A percentile compares a stretch with the other conserved stretches of the same genome.
Evolutionary conservation across 2,113 vertebrate genomes (phyloP).

Genomic region (Sceloporus undulatus): DNA sequence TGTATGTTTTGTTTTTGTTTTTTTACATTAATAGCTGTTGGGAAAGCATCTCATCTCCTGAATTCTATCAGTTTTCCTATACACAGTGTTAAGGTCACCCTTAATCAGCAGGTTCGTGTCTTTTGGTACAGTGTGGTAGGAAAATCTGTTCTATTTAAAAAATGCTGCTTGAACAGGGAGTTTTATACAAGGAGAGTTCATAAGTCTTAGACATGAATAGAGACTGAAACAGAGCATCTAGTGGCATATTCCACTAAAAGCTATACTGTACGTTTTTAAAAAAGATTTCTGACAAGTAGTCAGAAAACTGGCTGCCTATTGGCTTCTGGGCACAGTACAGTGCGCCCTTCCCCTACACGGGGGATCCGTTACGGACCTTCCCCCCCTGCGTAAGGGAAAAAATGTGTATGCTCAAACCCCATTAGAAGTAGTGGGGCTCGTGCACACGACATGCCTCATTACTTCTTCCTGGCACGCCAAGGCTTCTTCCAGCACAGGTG

Average conservation of each 20-base stretch:
- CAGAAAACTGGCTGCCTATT: too few relatives aligned
- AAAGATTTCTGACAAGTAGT: conserved; percentile 1
- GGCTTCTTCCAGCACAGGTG: too few relatives aligned
- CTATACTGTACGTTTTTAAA: background rate
- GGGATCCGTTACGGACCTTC: too few relatives aligned
- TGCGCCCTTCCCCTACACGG: too few relatives aligned
- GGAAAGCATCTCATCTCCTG: background rate
- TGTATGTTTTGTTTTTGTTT: background rate
- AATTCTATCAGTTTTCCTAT: background rate
- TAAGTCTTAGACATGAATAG: background rate
- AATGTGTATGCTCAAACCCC: too few relatives aligned
- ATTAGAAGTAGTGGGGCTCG: too few relatives aligned
- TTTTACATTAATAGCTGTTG: background rate
- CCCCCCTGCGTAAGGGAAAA: too few relatives aligned
- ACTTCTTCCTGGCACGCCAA: too few relatives aligned
- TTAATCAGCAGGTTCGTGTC: background rate
- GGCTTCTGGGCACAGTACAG: too few relatives aligned
- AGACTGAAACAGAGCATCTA: background rate
- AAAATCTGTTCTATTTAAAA: background rate
- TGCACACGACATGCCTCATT: too few relatives aligned
- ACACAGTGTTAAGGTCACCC: background rate
- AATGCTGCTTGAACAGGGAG: background rate
- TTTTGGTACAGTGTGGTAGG: background rate
- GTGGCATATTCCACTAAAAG: background rate
- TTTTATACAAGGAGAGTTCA: background rate